A percentile compares a stretch with the other conserved stretches of the same genome.
These are phyloP conservation scores for Volucella inflata DNA, from an alignment of 2,888 invertebrate genomes.

Conservation along the genomic window DNA sequence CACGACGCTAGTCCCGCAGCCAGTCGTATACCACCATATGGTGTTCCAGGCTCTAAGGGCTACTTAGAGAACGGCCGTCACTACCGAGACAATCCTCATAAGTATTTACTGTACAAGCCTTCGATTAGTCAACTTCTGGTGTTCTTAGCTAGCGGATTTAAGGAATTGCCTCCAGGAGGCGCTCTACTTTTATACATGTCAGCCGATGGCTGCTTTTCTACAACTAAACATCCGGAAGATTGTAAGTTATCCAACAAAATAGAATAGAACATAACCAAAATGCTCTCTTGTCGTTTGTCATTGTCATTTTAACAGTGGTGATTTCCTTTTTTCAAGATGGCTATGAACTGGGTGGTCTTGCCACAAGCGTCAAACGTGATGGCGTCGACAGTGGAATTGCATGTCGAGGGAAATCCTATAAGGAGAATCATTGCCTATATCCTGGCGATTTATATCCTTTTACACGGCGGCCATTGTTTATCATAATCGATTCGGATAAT, in stretches of 20 bases:
- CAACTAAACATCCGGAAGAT: slow-evolving; percentile 94
- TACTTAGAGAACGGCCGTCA: slow-evolving; percentile 90
- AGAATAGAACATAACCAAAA: not conserved
- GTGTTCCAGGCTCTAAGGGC: slow-evolving; percentile 85
- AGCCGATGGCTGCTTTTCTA: slow-evolving; percentile 94
- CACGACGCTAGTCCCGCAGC: slow-evolving; percentile 84
- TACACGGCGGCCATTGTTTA: slow-evolving; percentile 95
- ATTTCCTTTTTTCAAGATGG: slow-evolving; percentile 86
- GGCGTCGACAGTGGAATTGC: slow-evolving; percentile 83
- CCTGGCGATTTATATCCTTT: slow-evolving; percentile 97
- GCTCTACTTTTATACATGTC: slow-evolving; percentile 96
- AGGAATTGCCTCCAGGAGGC: slow-evolving; percentile 95
- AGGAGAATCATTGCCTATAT: slow-evolving; percentile 92
- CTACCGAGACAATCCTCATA: slow-evolving; percentile 96
- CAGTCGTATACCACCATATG: slow-evolving; percentile 84
- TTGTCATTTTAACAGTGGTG: not conserved
- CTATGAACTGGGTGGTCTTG: slow-evolving; percentile 95
- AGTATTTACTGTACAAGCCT: slow-evolving; percentile 97
- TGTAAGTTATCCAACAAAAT: slow-evolving; percentile 85
- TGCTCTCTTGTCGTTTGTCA: not conserved
- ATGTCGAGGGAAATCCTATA: slow-evolving; percentile 84
- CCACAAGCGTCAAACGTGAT: slow-evolving; percentile 94
- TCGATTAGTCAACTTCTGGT: slow-evolving; percentile 96
- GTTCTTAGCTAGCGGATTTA: slow-evolving; percentile 95
- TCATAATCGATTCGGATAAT: slow-evolving; percentile 98